A percentile compares a stretch with the other conserved stretches of the same genome.
These are phyloP conservation scores for Perca fluviatilis DNA, from an alignment of 2,113 vertebrate species.

Conservation along the genomic window DNA sequence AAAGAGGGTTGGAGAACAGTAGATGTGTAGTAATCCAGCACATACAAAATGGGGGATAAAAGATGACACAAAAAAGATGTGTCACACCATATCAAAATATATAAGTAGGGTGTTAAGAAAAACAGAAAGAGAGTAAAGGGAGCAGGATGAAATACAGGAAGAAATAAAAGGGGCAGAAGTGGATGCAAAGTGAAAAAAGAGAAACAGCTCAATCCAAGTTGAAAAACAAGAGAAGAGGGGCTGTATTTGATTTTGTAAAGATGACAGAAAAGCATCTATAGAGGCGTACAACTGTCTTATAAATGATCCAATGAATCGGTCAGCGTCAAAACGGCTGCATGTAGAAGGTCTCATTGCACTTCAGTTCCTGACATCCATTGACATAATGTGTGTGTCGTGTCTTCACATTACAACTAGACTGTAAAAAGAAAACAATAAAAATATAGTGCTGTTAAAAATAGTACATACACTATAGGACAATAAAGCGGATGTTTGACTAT, in stretches of 20 bases:
- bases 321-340: background rate
- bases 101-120: background rate
- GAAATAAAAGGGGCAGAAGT: background rate
- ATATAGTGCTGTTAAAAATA: background rate
- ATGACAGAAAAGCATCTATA: background rate
- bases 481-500: background rate
- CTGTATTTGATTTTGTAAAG: background rate
- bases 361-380: background rate
- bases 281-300: background rate
- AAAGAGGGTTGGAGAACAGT: background rate
- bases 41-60: background rate
- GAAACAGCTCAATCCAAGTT: background rate
- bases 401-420: background rate
- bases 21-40: background rate
- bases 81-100: background rate
- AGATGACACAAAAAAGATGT: background rate
- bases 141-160: background rate
- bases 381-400: background rate
- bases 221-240: background rate
- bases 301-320: background rate
- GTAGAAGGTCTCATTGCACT: background rate
- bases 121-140: background rate
- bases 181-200: background rate
- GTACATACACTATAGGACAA: no score
- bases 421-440: background rate